Base-by-base conservation (phyloP, 1,140 invertebrate genomes). In the Penaeus vannamei region DNA sequence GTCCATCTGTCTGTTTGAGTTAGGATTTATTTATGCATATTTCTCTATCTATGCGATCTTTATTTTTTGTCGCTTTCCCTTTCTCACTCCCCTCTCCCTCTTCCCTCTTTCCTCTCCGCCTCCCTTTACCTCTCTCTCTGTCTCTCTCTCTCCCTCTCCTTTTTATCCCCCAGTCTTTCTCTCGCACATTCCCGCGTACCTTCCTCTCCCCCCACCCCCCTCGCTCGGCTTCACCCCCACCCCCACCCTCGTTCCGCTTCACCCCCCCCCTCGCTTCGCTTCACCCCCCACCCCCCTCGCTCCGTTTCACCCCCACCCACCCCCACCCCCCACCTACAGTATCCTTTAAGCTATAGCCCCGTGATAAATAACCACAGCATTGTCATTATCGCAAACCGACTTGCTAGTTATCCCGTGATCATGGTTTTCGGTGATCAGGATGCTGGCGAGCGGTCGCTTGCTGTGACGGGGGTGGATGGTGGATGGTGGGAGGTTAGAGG, bases 71-170 rank as follows among this genome's bases (percentile, higher is more conserved):
- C 26, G 26, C 20, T 66, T 20, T 26, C 20, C 26, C 20, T 26
- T 26, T 26, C 20, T 23, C 62, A 66, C 62, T 66, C 62, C 20
- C 26, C 20, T 36, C 36, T 36, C 62, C 62, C 22, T 26, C 69
- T 76, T 10, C n/a, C n/a, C 69, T n/a, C 19, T 61, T 36, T 29
- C 61, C 82, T 29, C n/a, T 36, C 26, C 5, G 10, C 22, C 53
- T 61, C 82, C 62, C 64, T 42, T 17, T 69, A 2, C 7, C 84
- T n/a, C 69, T 64, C 81, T 36, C 59, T 64, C 53, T 29, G n/a
- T 61, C 60, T 32, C 5, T 61, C n/a, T 22, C 81, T 53, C 32
- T 29, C 81, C 60, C 81, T 82, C 80, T 53, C 79, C 17, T 53
- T 60, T 62, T 53, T 60, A 46, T 83, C 59, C 23, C 59, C n/a